A percentile compares a stretch with the other conserved stretches of the same genome.
These are phyloP conservation scores for Metaphire vulgaris DNA, from an alignment of 1,140 invertebrate species.

Conservation along the genomic window DNA sequence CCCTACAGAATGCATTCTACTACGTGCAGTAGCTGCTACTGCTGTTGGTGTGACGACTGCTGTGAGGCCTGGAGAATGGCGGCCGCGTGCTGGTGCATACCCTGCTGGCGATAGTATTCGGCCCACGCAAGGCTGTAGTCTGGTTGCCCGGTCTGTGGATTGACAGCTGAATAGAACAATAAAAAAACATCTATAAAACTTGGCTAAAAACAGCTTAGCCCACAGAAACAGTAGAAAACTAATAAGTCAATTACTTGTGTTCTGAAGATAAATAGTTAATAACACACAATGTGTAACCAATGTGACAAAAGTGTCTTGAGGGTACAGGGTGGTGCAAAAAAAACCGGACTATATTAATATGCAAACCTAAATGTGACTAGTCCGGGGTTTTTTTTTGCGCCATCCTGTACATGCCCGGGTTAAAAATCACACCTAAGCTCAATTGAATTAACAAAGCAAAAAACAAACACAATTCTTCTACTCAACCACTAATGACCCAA, in stretches of 20 bases:
- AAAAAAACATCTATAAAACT: neutral
- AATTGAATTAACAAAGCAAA: no score
- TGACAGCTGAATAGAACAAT: conserved; percentile 20
- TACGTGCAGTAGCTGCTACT: neutral
- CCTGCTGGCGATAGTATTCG: conserved; percentile 89
- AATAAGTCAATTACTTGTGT: neutral
- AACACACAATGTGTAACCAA: neutral
- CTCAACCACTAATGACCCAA: no score
- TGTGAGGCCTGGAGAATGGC: conserved; percentile 24
- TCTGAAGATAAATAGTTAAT: no score
- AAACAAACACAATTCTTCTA: no score
- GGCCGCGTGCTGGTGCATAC: conserved; percentile 61
- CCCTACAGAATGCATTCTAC: neutral
- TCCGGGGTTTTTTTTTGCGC: no score
- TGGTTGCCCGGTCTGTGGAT: conserved; percentile 58
- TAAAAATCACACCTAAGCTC: neutral
- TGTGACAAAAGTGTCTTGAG: neutral
- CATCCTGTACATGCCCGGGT: neutral
- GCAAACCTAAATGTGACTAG: no score
- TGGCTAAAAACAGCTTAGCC: neutral
- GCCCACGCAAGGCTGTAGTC: conserved; percentile 97
- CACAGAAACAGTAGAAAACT: neutral
- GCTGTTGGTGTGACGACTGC: neutral
- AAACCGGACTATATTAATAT: no score
- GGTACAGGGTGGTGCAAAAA: no score